phyloP scores from a whole-genome alignment of 2,113 vertebrate genomes.

The Xerus inauris region DNA sequence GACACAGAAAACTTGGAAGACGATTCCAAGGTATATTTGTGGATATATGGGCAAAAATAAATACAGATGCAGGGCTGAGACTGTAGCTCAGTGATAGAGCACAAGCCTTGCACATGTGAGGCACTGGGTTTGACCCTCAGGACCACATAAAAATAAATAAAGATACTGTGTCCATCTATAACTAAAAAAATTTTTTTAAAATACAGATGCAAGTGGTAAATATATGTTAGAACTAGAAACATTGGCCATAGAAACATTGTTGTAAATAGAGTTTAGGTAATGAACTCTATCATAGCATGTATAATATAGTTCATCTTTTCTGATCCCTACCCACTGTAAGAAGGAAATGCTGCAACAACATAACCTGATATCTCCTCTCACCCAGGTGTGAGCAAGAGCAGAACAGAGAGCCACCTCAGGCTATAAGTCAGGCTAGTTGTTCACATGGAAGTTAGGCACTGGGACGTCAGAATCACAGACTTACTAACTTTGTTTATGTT shows the following conservation, averaged over 20 bases:
- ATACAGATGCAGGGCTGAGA: not conserved
- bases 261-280: slow-evolving; percentile 5
- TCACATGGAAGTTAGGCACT: not conserved
- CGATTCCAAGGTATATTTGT: not conserved
- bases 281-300: not conserved
- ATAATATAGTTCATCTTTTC: not conserved
- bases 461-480: not conserved
- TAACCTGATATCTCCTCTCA: not conserved
- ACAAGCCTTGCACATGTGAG: too few relatives aligned
- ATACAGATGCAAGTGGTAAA: not conserved
- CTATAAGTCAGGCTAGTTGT: not conserved
- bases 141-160: too few relatives aligned
- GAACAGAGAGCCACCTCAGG: not conserved
- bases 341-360: not conserved
- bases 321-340: not conserved
- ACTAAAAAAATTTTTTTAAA: too few relatives aligned
- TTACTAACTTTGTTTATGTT: not conserved
- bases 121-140: too few relatives aligned
- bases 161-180: too few relatives aligned
- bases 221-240: not conserved
- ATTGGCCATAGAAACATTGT: not conserved
- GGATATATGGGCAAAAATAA: not conserved
- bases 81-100: too few relatives aligned
- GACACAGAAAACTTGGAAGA: slow-evolving; percentile 21
- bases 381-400: not conserved